Base-by-base conservation (phyloP, 2,113 vertebrate genomes). In the Melanerpes aurifrons region DNA sequence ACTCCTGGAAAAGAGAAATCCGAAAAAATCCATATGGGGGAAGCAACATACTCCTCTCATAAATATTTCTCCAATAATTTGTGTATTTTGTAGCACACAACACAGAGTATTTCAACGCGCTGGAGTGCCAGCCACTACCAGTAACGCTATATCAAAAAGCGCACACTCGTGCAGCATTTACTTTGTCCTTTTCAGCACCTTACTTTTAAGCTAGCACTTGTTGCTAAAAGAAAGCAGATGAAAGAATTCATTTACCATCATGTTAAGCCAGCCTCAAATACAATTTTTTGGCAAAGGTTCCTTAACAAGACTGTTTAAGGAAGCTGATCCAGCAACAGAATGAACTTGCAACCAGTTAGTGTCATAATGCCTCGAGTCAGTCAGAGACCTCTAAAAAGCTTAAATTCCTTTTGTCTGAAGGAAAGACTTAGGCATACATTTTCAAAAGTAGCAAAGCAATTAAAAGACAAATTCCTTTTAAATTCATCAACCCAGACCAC, bases 211-310 rank as follows among this genome's bases (percentile, higher is more conserved):
- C 35, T 54, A 81, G 69, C 48, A 64, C 76, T 95, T 94, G 69
- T 8, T 81, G 66, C 76, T 86, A 35, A 87, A 83, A 90, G 69
- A 88, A 77, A 78, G 66, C 40, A 89, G 94, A 95, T 91, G 79
- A 95, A 95, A 87, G 85, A 72, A 45, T 80, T 91, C 69, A 32
- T 87, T 93, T 93, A 54, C 84, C 64, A 92, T 62, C 69, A 77
- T 1, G 29, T 75, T 79, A 92, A 91, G 87, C 48, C 78, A 83
- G 72, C 45, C 61, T 87, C 57, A 77, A 58, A 87, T 25, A 90
- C 0, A 0, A 72, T 48, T 90, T 92, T 90, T 88, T 93, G 83
- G 90, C 88, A 82, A 64, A 78, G n/a, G 14, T 57, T 90, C 80
- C 78, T 79, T 78, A 79, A 81, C 32, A 59, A 84, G 58, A 69